Evolutionary conservation across 2,113 vertebrate genomes (phyloP), one percentile per base, ranked within the genome.

Genomic region (Crotophaga sulcirostris): DNA sequence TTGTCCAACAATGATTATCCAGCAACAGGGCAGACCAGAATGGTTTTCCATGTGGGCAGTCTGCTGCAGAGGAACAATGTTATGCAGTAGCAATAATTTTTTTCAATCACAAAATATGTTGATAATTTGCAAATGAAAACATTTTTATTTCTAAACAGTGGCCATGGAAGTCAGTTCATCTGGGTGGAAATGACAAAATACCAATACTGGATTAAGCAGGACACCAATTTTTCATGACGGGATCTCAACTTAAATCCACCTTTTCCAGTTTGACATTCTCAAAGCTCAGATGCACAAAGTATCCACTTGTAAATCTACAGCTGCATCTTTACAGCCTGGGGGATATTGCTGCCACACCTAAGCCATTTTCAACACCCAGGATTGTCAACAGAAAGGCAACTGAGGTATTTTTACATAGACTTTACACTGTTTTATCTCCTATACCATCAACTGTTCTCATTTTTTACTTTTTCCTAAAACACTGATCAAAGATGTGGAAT

Each of bases 211-310:
- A 83, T 88, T 69, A 76, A 72, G 4, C 31, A 82, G 5, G 21
- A 11, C 36, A 89, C 18, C 1, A 0, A 5, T 45, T 60, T 82
- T 68, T 62, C 28, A 5, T 68, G 24, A 33, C 0, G 1, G 26
- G 24, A 68, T 54, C 59, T 59, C 51, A 38, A 1, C 6, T 67
- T 38, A 69, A 73, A 77, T 11, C 56, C 33, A 52, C 2, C 12
- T 1, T 54, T 84, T 64, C 49, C 38, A 29, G n/a, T 63, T 74
- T 74, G 42, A 16, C 55, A 26, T 77, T 96, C 76, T 67, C 94
- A 84, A 93, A 94, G 60, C 82, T 94, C 96, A 95, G 90, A 93
- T 96, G 93, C 90, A 94, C 90, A 90, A 95, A 92, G 29, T n/a
- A 52, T 49, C 52, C 38, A 29, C 45, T 89, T 49, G 9, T 8